Evolutionary conservation across 2,113 vertebrate species (phyloP), one percentile per base, ranked within the genome.

Genomic region (Zosterops hypoxanthus): DNA sequence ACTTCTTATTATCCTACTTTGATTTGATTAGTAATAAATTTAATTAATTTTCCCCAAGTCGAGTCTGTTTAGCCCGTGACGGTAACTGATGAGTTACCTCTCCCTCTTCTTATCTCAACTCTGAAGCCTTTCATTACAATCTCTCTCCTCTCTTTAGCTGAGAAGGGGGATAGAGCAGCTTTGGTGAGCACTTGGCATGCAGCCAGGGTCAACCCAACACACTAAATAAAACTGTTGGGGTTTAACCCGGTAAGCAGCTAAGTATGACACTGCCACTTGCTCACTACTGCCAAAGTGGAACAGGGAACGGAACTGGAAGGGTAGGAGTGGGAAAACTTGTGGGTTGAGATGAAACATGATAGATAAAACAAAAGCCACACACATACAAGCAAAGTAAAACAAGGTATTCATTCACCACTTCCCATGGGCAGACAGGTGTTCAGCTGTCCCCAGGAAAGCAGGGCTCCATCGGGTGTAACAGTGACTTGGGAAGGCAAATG

Each of bases 401-500:
- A 64, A 76, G 25, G 69, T 69, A 81, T 64, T 49, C 2, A 39
- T 49, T 53, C 15, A 25, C 20, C 15, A 2, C 24, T 59, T 39
- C 22, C 69, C 44, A 50, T 2, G 0, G 3, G 24, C 33, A 71
- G 42, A 25, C 14, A 66, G 28, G 12, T 1, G 0, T n/a, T 36
- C 28, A 69, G 34, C 25, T 2, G 1, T 17, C 11, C 31, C 42
- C 28, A 49, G 42, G 21, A 86, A 34, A 66, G n/a, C 41, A 31
- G 24, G 31, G 29, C 36, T 65, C 29, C 39, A 50, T 24, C 14
- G 42, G 1, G 0, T 1, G 0, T 17, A 61, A 42, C 0, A 0
- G 31, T 36, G 46, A 52, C 60, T 82, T 47, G 36, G 8, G 26
- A 57, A 88, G 29, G 20, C 28, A 75, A 88, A 79, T 0, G 0